Percentiles rank a stretch among this genome's conserved stretches.
Conservation (phyloP, 2,113 vertebrate species). For the Leucopsar rothschildi region DNA sequence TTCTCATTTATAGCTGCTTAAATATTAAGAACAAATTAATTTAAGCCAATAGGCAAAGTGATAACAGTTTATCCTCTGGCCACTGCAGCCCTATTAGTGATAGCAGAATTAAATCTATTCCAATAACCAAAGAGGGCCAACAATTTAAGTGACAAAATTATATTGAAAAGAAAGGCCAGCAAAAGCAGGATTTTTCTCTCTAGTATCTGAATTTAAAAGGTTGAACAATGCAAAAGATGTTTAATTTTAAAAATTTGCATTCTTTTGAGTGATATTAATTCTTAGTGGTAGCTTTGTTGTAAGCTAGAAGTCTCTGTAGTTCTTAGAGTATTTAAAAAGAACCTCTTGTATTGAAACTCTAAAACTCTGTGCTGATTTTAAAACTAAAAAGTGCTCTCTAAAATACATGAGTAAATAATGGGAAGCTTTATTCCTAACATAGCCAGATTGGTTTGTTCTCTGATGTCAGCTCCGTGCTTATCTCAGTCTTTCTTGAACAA, state of each 20-base stretch:
- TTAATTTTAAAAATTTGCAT: background rate
- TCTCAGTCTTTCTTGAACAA: background rate
- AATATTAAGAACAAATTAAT: background rate
- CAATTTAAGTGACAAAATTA: background rate
- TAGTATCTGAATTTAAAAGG: background rate
- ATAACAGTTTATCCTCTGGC: background rate
- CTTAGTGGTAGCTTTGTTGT: background rate
- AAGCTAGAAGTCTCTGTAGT: background rate
- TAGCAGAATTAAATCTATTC: background rate
- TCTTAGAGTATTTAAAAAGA: background rate
- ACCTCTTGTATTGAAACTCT: background rate
- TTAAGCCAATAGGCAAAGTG: background rate
- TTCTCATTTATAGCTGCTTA: background rate
- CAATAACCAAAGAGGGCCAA: background rate
- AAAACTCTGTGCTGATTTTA: background rate
- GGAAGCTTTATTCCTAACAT: background rate
- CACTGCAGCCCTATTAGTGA: rapidly evolving
- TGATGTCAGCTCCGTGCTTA: background rate
- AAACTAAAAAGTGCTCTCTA: background rate
- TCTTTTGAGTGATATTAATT: background rate
- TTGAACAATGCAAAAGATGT: background rate
- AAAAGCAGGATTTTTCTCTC: background rate
- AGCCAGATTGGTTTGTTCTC: background rate
- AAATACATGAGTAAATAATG: background rate
- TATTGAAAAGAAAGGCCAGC: background rate